Base-by-base conservation (phyloP, 2,797 vertebrate species). In the Pempheris klunzingeri region DNA sequence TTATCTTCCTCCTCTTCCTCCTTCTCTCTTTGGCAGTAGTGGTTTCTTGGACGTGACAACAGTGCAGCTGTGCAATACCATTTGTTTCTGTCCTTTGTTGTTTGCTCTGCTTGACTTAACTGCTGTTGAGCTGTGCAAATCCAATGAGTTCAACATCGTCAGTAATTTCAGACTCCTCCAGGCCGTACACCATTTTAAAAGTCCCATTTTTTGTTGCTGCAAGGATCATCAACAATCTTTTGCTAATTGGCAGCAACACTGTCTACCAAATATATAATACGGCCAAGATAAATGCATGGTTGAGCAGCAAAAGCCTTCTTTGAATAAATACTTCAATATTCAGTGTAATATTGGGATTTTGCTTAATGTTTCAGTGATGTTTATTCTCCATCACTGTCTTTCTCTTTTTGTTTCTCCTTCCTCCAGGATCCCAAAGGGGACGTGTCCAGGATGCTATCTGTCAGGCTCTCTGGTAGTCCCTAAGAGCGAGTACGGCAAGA, bases 181-280 rank as follows among this genome's bases (percentile, higher is more conserved):
- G 92, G 22, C 97, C 97, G 77, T 97, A 99, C 0, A 99, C 97
- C 97, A 99, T 94, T 93, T 97, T 99, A 93, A 99, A 99, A 86
- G 97, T 99, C 94, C 98, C 95, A 78, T 97, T 97, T 96, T 95
- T 96, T 97, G 97, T 84, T 94, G 94, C 67, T 95, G 96, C n/a
- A n/a, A 74, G 97, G 97, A 90, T 99, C 97, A 75, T 98, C 97
- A 78, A 99, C 97, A 91, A 98, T 98, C 94, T 99, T 98, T 93
- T 99, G 97, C 93, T 98, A 95, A 94, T 99, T 99, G 86, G 97
- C 97, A 91, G 97, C 97, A 94, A 99, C 97, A n/a, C n/a, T n/a
- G n/a, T n/a, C n/a, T n/a, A n/a, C n/a, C n/a, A n/a, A n/a, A n/a
- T n/a, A n/a, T n/a, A n/a, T n/a, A n/a, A n/a, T n/a, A n/a, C n/a